Percentiles rank a stretch among this genome's conserved stretches.
Evolutionary conservation across 2,113 vertebrate genomes (phyloP).

Genomic region (Bostrychus sinensis): DNA sequence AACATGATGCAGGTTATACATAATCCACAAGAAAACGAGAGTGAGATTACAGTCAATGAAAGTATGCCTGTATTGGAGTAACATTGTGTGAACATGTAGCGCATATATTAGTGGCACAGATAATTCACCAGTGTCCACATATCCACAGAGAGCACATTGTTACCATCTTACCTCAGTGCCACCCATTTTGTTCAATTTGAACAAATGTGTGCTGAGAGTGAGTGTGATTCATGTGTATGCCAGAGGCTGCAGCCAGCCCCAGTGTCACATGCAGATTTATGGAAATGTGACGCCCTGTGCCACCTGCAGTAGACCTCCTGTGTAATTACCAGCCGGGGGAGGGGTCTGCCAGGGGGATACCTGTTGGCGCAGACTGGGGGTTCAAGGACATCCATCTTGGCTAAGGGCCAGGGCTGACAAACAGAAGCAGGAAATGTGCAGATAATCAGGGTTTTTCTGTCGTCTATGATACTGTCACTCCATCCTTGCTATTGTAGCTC

Average conservation of each 20-base stretch:
- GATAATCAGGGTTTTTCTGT: conserved; percentile 7
- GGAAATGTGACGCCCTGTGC: conserved; percentile 62
- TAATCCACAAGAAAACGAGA: conserved; percentile 10
- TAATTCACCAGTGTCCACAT: conserved; percentile 13
- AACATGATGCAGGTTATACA: too few relatives aligned
- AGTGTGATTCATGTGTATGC: conserved; percentile 56
- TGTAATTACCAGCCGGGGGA: conserved; percentile 71
- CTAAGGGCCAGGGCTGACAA: conserved; percentile 44
- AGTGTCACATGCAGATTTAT: conserved; percentile 79
- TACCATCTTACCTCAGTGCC: conserved; percentile 1
- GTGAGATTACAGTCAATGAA: conserved; percentile 11
- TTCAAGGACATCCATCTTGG: conserved; percentile 70
- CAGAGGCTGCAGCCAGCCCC: conserved; percentile 64
- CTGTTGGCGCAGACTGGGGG: conserved; percentile 48
- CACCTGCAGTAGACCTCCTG: conserved; percentile 63
- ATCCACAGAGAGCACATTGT: conserved; percentile 15
- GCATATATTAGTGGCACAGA: not conserved
- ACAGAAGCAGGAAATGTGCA: conserved; percentile 14
- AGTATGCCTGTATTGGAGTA: not conserved
- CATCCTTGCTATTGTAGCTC: not conserved
- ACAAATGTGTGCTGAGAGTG: conserved; percentile 51
- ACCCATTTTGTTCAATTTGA: conserved; percentile 40
- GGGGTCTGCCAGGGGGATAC: conserved; percentile 63
- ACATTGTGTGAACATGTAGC: not conserved
- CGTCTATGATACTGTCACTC: not conserved